Evolutionary conservation across 2,888 invertebrate genomes (phyloP).

Genomic region (Alviniconcha strummeri): DNA sequence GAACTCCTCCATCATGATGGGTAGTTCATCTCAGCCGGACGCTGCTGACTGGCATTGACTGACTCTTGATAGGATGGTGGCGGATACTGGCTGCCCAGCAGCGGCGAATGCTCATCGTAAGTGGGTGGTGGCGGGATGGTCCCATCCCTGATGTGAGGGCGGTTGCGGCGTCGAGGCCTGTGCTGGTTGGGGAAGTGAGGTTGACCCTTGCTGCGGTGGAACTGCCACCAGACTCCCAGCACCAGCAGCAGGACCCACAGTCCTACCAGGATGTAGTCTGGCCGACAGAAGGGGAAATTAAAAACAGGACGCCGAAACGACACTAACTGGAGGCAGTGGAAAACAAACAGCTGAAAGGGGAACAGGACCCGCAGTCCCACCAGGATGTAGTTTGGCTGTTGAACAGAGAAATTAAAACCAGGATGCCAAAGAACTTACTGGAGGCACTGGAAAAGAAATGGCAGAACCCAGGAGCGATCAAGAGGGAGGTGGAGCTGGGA

Average conservation of each 20-base stretch:
- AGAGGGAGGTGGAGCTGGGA: too few species aligned
- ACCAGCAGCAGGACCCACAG: conserved; percentile 78
- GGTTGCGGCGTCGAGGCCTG: background rate
- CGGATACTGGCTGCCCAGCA: background rate
- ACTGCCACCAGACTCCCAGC: conserved; percentile 78
- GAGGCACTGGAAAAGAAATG: too few species aligned
- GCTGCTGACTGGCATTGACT: background rate
- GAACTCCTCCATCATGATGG: too few species aligned
- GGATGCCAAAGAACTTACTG: too few species aligned
- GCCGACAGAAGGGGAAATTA: conserved; percentile 49
- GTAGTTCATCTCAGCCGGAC: too few species aligned
- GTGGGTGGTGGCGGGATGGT: background rate
- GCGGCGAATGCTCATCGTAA: conserved; percentile 2
- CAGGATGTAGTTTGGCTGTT: background rate
- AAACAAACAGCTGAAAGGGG: too few species aligned
- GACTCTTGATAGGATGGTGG: background rate
- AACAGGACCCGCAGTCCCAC: too few species aligned
- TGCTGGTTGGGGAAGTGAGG: conserved; percentile 77
- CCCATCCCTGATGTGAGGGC: background rate
- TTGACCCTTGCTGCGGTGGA: conserved; percentile 76
- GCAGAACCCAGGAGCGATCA: too few species aligned
- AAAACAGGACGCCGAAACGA: background rate
- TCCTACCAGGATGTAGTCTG: conserved; percentile 79
- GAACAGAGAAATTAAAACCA: background rate
- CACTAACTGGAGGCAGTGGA: background rate